These are phyloP conservation scores for Microcebus lehilahytsara DNA, from an alignment of 2,113 vertebrate species.

Conservation along the genomic window DNA sequence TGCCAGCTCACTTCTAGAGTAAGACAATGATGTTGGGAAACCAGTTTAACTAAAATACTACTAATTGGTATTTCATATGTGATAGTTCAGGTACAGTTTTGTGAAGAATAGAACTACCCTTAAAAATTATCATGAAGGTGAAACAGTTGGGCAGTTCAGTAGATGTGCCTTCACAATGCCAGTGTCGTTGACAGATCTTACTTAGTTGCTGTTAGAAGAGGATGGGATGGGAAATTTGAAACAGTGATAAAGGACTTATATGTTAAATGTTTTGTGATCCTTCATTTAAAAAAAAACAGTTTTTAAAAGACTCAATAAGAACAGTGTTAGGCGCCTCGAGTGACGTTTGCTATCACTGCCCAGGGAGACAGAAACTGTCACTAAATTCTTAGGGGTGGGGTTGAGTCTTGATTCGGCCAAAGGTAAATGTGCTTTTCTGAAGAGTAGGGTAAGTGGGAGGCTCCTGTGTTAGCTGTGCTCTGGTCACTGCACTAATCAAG, in stretches of 20 bases:
- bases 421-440: neutral
- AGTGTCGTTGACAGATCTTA: neutral
- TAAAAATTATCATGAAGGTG: neutral
- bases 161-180: neutral
- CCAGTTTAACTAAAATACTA: neutral
- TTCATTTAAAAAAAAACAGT: neutral
- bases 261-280: neutral
- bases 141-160: neutral
- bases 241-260: neutral
- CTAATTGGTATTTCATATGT: neutral
- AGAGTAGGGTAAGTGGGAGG: neutral
- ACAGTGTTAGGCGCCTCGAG: neutral
- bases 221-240: neutral
- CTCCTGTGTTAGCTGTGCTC: neutral
- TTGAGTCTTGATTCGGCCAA: neutral
- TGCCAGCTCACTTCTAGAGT: slow-evolving; percentile 67
- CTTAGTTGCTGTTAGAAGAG: neutral
- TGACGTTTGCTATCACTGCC: neutral
- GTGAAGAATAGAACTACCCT: neutral
- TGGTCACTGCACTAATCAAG: neutral
- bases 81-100: slow-evolving; percentile 42
- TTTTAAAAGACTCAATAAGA: neutral
- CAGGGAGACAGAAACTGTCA: neutral
- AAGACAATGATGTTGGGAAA: slow-evolving; percentile 56
- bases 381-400: neutral